A percentile compares a stretch with the other conserved stretches of the same genome.
phyloP scores from a whole-genome alignment of 2,113 vertebrate genomes.

The Pygoscelis adeliae region DNA sequence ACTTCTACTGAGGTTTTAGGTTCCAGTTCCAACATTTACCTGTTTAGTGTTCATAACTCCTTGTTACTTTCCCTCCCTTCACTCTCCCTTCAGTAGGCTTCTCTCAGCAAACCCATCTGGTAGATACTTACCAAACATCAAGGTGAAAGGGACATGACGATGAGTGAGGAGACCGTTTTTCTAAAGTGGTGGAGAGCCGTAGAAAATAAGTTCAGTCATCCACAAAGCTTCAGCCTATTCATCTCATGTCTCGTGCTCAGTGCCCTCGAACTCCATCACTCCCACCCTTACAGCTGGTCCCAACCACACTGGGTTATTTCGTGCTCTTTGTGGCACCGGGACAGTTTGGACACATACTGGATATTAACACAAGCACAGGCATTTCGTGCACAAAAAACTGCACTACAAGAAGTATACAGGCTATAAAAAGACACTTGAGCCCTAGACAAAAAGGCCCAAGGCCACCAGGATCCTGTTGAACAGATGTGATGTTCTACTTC shows the following conservation, averaged over 20 bases:
- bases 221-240: not conserved
- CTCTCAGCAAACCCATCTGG: not conserved
- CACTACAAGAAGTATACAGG: not conserved
- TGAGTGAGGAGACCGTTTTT: not conserved
- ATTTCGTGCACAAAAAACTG: not conserved
- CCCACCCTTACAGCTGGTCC: not conserved
- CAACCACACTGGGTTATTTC: not conserved
- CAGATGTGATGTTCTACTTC: not conserved
- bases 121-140: not conserved
- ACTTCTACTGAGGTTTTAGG: not conserved
- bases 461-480: not conserved
- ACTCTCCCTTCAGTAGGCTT: not conserved
- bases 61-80: not conserved
- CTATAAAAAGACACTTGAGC: not conserved
- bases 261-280: not conserved
- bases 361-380: not conserved
- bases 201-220: not conserved
- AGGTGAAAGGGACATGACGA: not conserved
- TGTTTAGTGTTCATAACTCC: not conserved
- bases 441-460: not conserved
- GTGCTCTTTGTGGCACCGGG: not conserved
- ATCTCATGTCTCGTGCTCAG: accelerated
- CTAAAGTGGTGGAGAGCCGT: not conserved
- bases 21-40: not conserved
- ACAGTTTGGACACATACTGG: not conserved